phyloP scores from a whole-genome alignment of 1,140 invertebrate genomes.

The Cherax destructor region DNA sequence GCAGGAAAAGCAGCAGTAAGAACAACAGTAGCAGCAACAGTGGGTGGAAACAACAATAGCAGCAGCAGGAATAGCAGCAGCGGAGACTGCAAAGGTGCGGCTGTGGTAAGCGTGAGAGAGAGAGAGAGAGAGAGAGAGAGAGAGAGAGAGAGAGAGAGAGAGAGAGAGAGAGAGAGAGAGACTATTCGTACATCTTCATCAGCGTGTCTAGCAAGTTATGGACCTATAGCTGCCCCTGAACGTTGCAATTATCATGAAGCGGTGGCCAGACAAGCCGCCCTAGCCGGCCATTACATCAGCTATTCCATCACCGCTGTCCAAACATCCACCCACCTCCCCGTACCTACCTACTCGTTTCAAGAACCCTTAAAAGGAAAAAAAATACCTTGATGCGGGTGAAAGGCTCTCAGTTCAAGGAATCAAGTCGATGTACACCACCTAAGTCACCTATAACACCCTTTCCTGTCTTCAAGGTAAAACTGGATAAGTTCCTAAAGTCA shows the following conservation, averaged over 20 bases:
- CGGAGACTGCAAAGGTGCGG: neutral
- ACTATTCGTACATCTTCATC: conserved; percentile 14
- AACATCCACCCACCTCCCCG: neutral
- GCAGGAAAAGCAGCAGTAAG: too few relatives aligned
- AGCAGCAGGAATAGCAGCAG: neutral
- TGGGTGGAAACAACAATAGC: neutral
- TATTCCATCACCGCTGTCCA: conserved; percentile 20
- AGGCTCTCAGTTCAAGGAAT: too few relatives aligned
- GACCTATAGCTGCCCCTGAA: conserved; percentile 31
- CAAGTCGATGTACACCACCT: too few relatives aligned
- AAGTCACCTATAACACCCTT: too few relatives aligned
- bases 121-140: conserved; percentile 17
- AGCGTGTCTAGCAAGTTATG: conserved; percentile 5
- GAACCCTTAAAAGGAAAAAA: too few relatives aligned
- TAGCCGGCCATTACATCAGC: conserved; percentile 10
- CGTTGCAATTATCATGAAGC: conserved; percentile 50
- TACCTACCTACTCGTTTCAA: neutral
- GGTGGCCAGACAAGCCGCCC: conserved; percentile 35
- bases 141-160: conserved; percentile 34
- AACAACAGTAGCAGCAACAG: too few relatives aligned
- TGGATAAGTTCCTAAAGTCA: too few relatives aligned
- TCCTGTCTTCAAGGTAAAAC: too few relatives aligned
- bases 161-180: conserved; percentile 2
- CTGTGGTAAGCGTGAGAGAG: neutral
- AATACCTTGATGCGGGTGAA: too few relatives aligned